Conservation (phyloP, 2,797 vertebrate genomes). For the Chaunax sp. region DNA sequence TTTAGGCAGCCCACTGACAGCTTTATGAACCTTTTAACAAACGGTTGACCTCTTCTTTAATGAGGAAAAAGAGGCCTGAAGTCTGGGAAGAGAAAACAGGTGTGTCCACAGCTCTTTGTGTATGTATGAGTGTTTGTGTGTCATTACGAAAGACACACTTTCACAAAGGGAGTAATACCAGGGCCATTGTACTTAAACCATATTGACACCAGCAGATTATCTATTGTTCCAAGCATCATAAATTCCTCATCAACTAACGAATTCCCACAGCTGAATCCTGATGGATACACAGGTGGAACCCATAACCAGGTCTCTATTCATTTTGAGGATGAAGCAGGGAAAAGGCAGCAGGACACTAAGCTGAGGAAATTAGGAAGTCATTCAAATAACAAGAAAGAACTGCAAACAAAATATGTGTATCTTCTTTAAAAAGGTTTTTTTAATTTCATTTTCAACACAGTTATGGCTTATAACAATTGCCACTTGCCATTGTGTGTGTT, state of each 20-base stretch:
- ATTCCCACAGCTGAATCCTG: not conserved
- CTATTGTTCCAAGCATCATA: not conserved
- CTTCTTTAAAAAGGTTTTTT: too few relatives aligned
- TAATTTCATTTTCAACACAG: not conserved
- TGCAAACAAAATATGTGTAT: too few relatives aligned
- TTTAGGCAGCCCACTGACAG: conserved; percentile 74
- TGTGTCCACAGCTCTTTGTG: conserved; percentile 49
- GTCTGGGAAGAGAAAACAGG: conserved; percentile 69
- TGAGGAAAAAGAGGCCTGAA: conserved; percentile 60
- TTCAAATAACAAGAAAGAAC: too few relatives aligned
- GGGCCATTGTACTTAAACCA: not conserved
- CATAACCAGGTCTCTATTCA: conserved; percentile 6
- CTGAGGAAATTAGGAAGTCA: too few relatives aligned
- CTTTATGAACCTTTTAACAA: conserved; percentile 78
- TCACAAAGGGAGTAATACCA: not conserved
- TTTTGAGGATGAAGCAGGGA: conserved; percentile 7
- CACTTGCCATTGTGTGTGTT: not conserved
- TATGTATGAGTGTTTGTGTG: conserved; percentile 16
- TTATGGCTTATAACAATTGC: not conserved
- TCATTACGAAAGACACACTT: conserved; percentile 1
- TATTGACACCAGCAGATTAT: not conserved
- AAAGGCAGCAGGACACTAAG: conserved; percentile 8
- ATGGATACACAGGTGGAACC: conserved; percentile 6
- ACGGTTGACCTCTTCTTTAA: conserved; percentile 69
- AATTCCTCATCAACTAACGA: not conserved